phyloP scores from a whole-genome alignment of 2,113 vertebrate species.

The Pithys albifrons region DNA sequence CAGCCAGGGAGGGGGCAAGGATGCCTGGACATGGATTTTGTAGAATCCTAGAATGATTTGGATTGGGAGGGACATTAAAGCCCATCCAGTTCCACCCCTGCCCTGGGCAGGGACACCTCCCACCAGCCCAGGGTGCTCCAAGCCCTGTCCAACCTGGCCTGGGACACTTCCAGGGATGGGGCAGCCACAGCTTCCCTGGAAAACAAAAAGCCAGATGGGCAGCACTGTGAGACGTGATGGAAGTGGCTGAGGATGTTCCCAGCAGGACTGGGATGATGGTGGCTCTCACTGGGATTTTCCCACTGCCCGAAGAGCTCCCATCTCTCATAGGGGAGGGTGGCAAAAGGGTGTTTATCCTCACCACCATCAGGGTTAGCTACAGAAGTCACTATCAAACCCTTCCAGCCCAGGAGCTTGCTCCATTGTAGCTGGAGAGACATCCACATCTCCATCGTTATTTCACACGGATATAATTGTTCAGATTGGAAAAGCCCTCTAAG shows the following conservation, averaged over 20 bases:
- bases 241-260: background rate
- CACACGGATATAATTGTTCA: rapidly evolving
- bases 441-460: background rate
- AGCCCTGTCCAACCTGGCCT: background rate
- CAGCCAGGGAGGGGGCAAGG: background rate
- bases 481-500: background rate
- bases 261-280: background rate
- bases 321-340: background rate
- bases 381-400: background rate
- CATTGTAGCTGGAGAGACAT: background rate
- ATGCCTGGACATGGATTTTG: background rate
- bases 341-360: background rate
- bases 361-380: background rate
- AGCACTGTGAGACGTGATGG: background rate
- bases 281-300: background rate
- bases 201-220: background rate
- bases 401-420: background rate
- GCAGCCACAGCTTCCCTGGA: background rate
- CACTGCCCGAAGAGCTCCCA: background rate
- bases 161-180: background rate
- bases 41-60: background rate
- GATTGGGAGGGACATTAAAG: background rate
- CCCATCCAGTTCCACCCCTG: background rate
- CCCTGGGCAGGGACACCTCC: background rate
- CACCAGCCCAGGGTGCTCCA: background rate